Conservation (phyloP, 37 sponge, comb jelly and placozoan species). For the Beroe ovata region DNA sequence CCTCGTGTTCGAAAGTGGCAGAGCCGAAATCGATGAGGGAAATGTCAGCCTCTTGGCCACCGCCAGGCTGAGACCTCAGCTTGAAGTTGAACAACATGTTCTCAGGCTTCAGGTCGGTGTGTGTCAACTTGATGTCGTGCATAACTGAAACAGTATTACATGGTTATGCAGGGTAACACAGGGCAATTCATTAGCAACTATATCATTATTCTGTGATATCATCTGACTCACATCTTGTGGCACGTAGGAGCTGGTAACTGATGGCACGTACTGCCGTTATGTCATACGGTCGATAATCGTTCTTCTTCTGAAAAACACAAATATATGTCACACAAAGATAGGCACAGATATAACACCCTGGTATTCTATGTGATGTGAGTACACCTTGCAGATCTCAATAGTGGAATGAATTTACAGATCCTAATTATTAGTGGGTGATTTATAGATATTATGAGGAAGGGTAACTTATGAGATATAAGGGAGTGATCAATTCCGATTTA, state of each 20-base stretch:
- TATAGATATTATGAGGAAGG: too few relatives aligned
- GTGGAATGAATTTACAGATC: too few relatives aligned
- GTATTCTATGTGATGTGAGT: too few relatives aligned
- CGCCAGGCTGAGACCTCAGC: conserved; percentile 71
- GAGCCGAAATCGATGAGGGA: conserved; percentile 97
- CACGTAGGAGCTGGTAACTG: conserved; percentile 86
- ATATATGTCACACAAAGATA: too few relatives aligned
- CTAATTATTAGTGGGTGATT: too few relatives aligned
- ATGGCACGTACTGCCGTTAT: conserved; percentile 84
- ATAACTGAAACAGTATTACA: conserved; percentile 83
- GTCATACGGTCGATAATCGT: conserved; percentile 89
- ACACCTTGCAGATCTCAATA: too few relatives aligned
- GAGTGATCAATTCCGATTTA: too few relatives aligned
- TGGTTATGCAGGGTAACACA: background rate
- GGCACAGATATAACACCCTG: too few relatives aligned
- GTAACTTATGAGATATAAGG: too few relatives aligned
- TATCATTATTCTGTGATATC: background rate
- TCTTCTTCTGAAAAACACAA: conserved; percentile 74
- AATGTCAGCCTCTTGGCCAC: conserved; percentile 70
- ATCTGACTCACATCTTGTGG: conserved; percentile 92
- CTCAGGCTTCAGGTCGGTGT: conserved; percentile 99
- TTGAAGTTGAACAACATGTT: conserved; percentile 87
- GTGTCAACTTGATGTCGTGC: conserved; percentile 77
- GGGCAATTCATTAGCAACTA: background rate
- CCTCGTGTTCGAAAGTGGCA: conserved; percentile 96